Evolutionary conservation across 2,113 vertebrate genomes (phyloP).

Genomic region (Benthochromis sp.): DNA sequence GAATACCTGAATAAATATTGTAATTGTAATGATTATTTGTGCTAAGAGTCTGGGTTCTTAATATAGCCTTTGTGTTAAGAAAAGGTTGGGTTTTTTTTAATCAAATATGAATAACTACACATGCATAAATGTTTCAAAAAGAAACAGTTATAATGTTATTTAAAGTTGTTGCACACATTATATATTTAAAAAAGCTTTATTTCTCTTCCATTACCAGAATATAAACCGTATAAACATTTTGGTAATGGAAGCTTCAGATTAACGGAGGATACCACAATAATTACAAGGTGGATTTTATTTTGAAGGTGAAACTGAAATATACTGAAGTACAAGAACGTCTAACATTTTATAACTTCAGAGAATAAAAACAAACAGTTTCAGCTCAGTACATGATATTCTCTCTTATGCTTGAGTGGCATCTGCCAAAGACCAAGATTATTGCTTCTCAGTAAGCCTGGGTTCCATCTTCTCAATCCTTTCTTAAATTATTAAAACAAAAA

Average conservation of each 20-base stretch:
- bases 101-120: not conserved
- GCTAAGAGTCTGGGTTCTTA: not conserved
- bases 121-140: not conserved
- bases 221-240: not conserved
- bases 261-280: not conserved
- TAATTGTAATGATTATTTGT: not conserved
- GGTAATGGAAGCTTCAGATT: not conserved
- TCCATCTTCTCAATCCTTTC: not conserved
- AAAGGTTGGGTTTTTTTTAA: accelerated
- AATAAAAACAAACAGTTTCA: not conserved
- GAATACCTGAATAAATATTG: not conserved
- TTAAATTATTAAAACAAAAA: conserved; percentile 36
- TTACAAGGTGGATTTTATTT: not conserved
- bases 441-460: not conserved
- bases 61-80: not conserved
- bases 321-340: not conserved
- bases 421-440: not conserved
- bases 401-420: not conserved
- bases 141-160: not conserved
- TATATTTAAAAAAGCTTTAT: not conserved
- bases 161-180: not conserved
- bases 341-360: not conserved
- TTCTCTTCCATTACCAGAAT: not conserved
- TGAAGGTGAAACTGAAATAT: not conserved
- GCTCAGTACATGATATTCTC: not conserved